phyloP scores from a whole-genome alignment of 2,888 invertebrate species.

The Didymodactylos carnosus region DNA sequence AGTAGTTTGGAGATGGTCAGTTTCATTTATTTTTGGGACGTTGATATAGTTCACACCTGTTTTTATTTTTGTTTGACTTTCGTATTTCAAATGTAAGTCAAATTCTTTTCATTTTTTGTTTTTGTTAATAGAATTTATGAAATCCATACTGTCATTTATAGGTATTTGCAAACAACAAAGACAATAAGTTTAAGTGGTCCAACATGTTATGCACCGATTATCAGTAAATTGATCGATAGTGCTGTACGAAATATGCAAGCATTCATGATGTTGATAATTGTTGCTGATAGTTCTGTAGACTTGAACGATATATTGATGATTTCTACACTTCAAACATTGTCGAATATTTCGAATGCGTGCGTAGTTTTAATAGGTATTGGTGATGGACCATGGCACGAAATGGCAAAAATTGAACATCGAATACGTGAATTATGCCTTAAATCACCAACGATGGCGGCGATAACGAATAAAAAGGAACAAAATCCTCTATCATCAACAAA shows the following conservation, averaged over 20 bases:
- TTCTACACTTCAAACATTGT: slow-evolving; percentile 37
- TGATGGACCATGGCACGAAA: slow-evolving; percentile 39
- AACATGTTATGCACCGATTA: slow-evolving; percentile 38
- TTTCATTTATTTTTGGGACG: too few relatives aligned
- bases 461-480: slow-evolving; percentile 31
- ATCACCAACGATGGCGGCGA: too few relatives aligned
- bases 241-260: neutral
- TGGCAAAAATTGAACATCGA: slow-evolving; percentile 24
- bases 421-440: neutral
- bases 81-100: too few relatives aligned
- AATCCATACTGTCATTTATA: too few relatives aligned
- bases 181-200: slow-evolving; percentile 37
- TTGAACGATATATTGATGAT: slow-evolving; percentile 34
- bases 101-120: too few relatives aligned
- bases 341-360: slow-evolving; percentile 35
- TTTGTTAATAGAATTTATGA: too few relatives aligned
- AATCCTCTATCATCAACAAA: slow-evolving; percentile 34
- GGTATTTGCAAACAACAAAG: slow-evolving; percentile 34
- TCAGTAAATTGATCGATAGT: slow-evolving; percentile 36
- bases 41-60: too few relatives aligned
- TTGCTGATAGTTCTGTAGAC: slow-evolving; percentile 38
- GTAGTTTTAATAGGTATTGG: slow-evolving; percentile 40
- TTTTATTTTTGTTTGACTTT: too few relatives aligned
- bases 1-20: too few relatives aligned
- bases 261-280: slow-evolving; percentile 31